Evolutionary conservation across 2,797 vertebrate genomes (phyloP), one percentile per base, ranked within the genome.

Genomic region (Strix occidentalis): DNA sequence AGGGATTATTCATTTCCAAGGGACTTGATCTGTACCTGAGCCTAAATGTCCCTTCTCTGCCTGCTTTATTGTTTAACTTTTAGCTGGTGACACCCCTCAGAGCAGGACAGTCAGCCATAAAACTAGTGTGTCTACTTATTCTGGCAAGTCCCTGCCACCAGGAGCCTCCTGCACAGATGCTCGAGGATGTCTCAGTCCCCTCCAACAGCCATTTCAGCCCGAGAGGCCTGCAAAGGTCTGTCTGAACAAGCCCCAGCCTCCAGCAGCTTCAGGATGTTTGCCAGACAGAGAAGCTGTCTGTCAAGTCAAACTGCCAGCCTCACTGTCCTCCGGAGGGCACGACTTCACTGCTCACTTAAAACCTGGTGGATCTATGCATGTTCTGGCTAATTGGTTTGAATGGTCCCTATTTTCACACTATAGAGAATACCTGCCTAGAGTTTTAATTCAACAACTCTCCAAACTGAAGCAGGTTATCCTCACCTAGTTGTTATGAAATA

Each of bases 291-390:
- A 43, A 19, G 53, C 26, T 41, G 57, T 13, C 79, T 60, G 48
- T 39, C 45, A 60, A 66, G 41, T 33, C 58, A 33, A 80, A 70
- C 37, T 18, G 41, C 57, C 29, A 43, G 16, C 19, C 43, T 26
- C 24, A 6, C 14, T 19, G 56, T 33, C 6, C 2, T 33, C 86
- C 17, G 26, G 16, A 75, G 64, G 74, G 45, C 61, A 61, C 6
- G 1, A 14, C 60, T 60, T 28, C 26, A 15, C 43, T 5, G n/a
- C 43, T 71, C 39, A 11, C 53, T 56, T 11, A 31, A 66, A 56
- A 15, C 1, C 1, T 5, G 20, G 45, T 16, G 11, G 41, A 18
- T 25, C 20, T 5, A 12, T 2, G 11, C 1, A 0, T 37, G 51
- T 72, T 37, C 60, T 45, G 35, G 3, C 39, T 21, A 20, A 21